Evolutionary conservation across 2,888 invertebrate species (phyloP).

Genomic region (Lepidochrysops patricia): DNA sequence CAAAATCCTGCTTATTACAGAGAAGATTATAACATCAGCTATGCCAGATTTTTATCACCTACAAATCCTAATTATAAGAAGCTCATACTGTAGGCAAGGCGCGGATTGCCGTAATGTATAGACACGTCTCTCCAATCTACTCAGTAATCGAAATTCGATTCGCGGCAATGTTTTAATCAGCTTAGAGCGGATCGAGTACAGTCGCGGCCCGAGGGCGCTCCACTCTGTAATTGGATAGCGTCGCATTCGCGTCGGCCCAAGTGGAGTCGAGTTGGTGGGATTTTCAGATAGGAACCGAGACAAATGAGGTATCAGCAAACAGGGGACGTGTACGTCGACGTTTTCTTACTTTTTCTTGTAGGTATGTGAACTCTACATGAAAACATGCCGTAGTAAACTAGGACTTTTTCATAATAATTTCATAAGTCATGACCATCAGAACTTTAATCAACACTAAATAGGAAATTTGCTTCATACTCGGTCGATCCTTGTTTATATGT

Average conservation of each 20-base stretch:
- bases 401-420: too few relatives aligned
- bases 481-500: neutral
- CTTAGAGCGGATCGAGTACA: constrained; percentile 36
- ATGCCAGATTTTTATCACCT: too few relatives aligned
- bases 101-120: neutral
- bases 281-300: neutral
- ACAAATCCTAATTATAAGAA: too few relatives aligned
- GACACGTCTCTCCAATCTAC: neutral
- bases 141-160: constrained; percentile 31
- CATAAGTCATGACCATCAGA: too few relatives aligned
- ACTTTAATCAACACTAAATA: neutral
- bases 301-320: too few relatives aligned
- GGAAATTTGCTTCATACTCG: neutral
- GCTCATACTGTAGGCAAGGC: too few relatives aligned
- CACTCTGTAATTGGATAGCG: constrained; percentile 48
- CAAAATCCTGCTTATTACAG: too few relatives aligned
- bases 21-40: too few relatives aligned
- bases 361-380: too few relatives aligned
- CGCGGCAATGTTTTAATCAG: constrained; percentile 39
- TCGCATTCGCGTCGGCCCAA: constrained; percentile 46
- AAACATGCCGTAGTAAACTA: too few relatives aligned
- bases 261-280: neutral
- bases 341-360: too few relatives aligned
- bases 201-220: constrained; percentile 32
- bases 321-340: too few relatives aligned